These are phyloP conservation scores for Chromoteleia sp. DNA, from an alignment of 2,888 invertebrate genomes.

Conservation along the genomic window DNA sequence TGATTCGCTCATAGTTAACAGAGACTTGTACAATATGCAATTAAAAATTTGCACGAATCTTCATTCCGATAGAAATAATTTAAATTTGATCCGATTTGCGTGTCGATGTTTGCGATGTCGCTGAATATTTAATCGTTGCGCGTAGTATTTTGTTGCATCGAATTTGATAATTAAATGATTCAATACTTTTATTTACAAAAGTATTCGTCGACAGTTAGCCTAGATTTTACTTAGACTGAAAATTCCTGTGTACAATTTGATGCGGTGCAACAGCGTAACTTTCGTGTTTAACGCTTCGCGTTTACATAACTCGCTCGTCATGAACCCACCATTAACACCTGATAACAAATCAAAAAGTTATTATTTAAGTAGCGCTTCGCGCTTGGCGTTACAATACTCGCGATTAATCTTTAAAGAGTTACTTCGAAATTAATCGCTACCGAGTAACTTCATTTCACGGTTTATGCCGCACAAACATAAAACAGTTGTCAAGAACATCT, in stretches of 20 bases:
- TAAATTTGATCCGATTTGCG: constrained; percentile 55
- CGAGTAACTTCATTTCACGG: constrained; percentile 66
- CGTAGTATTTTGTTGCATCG: constrained; percentile 54
- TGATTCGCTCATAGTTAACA: too few species aligned
- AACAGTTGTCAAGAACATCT: constrained; percentile 81
- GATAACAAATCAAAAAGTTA: constrained; percentile 59
- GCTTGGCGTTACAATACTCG: constrained; percentile 11
- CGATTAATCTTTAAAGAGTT: constrained; percentile 45
- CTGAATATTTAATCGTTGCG: constrained; percentile 63
- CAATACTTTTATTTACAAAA: constrained; percentile 80
- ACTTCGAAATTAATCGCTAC: constrained; percentile 48
- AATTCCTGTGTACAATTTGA: constrained; percentile 75
- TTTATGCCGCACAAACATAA: constrained; percentile 75
- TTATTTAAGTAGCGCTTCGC: constrained; percentile 35
- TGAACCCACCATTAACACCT: constrained; percentile 5
- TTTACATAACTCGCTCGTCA: constrained; percentile 74
- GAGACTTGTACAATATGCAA: background rate
- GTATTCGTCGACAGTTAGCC: constrained; percentile 73
- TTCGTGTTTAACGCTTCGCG: constrained; percentile 72
- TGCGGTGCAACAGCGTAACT: constrained; percentile 77
- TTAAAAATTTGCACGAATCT: too few species aligned
- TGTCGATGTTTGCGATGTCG: too few species aligned
- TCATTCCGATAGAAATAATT: too few species aligned
- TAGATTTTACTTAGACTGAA: constrained; percentile 72
- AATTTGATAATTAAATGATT: constrained; percentile 80